Evolutionary conservation across 2,888 invertebrate genomes (phyloP).

Genomic region (Zelleria hepariella): DNA sequence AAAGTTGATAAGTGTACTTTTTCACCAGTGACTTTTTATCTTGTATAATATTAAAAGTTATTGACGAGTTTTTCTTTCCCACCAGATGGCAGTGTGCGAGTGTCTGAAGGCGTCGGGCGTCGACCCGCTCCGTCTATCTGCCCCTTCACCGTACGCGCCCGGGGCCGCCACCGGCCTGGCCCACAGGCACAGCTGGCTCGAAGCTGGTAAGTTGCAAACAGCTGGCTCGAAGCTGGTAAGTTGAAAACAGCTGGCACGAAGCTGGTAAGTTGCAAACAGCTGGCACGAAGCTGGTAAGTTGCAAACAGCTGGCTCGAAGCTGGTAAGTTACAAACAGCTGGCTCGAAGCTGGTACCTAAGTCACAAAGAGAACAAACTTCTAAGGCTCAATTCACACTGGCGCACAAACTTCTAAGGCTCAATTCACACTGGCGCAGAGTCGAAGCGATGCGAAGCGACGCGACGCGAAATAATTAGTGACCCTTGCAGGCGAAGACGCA

Average conservation of each 20-base stretch:
- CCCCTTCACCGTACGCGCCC: constrained; percentile 73
- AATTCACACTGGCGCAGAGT: no score
- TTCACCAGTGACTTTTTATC: constrained; percentile 1
- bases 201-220: constrained; percentile 45
- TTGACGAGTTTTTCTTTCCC: no score
- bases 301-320: no score
- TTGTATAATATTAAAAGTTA: no score
- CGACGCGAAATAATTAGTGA: no score
- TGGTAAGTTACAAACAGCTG: no score
- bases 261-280: constrained; percentile 43
- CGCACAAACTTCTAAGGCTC: no score
- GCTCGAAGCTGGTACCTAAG: no score
- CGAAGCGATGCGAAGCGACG: no score
- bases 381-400: no score
- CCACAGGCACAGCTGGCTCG: constrained; percentile 85
- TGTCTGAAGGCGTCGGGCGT: constrained; percentile 79
- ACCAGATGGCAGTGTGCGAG: background rate
- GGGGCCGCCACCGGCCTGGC: constrained; percentile 52
- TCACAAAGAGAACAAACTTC: no score
- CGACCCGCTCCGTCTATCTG: constrained; percentile 77
- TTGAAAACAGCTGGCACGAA: constrained; percentile 77
- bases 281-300: constrained; percentile 78
- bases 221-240: constrained; percentile 79
- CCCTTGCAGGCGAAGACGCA: no score
- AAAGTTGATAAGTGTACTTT: background rate